Evolutionary conservation across 2,113 vertebrate species (phyloP).

Genomic region (Labeo rohita): DNA sequence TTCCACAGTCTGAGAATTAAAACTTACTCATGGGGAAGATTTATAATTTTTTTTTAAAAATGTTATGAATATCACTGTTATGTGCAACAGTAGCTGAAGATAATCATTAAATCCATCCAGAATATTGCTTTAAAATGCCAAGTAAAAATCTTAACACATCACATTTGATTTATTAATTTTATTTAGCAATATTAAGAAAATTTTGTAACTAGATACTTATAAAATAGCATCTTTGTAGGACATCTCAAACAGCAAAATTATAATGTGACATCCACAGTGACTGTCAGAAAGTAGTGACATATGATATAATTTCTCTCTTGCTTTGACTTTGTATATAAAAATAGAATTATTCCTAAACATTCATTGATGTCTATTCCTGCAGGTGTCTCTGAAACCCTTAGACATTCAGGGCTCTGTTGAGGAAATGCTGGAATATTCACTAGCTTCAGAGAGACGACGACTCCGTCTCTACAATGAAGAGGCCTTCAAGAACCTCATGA

Average conservation of each 20-base stretch:
- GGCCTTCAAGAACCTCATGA: constrained; percentile 73
- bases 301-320: background rate
- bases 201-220: no score
- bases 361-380: background rate
- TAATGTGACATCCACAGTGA: background rate
- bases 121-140: background rate
- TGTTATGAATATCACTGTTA: background rate
- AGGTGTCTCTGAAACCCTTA: constrained; percentile 78
- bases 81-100: no score
- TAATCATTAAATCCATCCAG: no score
- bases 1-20: background rate
- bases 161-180: background rate
- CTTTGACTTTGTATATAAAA: background rate
- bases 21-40: background rate
- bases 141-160: background rate
- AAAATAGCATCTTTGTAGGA: no score
- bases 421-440: constrained; percentile 74
- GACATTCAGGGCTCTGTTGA: constrained; percentile 64
- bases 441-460: constrained; percentile 78
- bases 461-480: constrained; percentile 75
- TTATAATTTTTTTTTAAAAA: background rate
- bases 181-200: background rate
- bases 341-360: background rate
- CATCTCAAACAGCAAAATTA: no score
- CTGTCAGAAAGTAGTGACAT: no score